Evolutionary conservation across 1,140 invertebrate species (phyloP).

Genomic region (Gryon sp.): DNA sequence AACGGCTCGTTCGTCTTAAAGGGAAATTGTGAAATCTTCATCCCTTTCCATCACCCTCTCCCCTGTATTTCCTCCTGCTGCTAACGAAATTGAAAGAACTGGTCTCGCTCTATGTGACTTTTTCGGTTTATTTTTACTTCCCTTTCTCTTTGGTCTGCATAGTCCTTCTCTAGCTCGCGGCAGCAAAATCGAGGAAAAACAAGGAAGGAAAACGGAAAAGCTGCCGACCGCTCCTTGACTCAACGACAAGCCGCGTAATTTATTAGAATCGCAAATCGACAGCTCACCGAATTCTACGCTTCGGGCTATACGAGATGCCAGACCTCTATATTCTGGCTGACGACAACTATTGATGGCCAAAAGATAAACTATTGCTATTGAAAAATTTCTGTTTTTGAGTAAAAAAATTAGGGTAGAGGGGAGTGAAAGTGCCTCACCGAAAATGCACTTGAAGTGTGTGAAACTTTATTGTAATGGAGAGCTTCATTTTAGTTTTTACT

Average conservation of each 20-base stretch:
- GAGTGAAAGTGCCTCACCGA: no score
- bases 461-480: no score
- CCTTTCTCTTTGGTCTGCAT: background rate
- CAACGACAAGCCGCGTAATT: slow-evolving; percentile 54
- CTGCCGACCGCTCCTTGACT: slow-evolving; percentile 27
- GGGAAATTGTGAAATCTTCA: slow-evolving; percentile 44
- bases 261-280: slow-evolving; percentile 62
- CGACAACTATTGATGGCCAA: slow-evolving; percentile 33
- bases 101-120: slow-evolving; percentile 10
- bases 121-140: slow-evolving; percentile 1
- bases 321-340: slow-evolving; percentile 12
- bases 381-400: slow-evolving; percentile 14
- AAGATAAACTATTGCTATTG: slow-evolving; percentile 27
- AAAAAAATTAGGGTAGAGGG: slow-evolving; percentile 4
- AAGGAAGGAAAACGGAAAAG: slow-evolving; percentile 9
- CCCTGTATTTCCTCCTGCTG: slow-evolving; percentile 10
- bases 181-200: background rate
- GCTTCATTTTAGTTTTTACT: no score
- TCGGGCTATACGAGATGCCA: slow-evolving; percentile 13
- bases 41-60: background rate
- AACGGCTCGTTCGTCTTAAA: slow-evolving; percentile 21
- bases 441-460: no score
- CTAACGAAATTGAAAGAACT: slow-evolving; percentile 50
- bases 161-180: background rate
- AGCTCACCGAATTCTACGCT: slow-evolving; percentile 47